These are phyloP conservation scores for Melinaea marsaeus DNA, from an alignment of 2,888 invertebrate species.

Conservation along the genomic window DNA sequence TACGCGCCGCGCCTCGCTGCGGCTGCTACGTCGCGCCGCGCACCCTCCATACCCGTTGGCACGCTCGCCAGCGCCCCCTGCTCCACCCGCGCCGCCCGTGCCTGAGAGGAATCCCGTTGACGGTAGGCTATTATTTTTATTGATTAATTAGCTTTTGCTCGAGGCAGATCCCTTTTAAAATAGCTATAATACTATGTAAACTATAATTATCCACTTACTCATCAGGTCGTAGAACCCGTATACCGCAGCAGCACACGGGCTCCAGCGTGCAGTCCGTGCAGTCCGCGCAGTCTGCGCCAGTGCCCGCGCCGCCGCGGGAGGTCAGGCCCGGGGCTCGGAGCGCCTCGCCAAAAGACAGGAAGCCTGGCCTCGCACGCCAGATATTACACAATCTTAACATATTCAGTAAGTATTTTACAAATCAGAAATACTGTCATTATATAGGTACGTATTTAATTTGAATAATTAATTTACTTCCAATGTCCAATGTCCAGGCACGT, in stretches of 20 bases:
- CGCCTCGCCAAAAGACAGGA: constrained; percentile 57
- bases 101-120: constrained; percentile 37
- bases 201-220: too few relatives aligned
- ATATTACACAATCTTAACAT: constrained; percentile 90
- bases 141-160: not conserved
- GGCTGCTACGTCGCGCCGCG: constrained; percentile 81
- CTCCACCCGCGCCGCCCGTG: constrained; percentile 58
- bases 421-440: not conserved
- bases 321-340: constrained; percentile 47
- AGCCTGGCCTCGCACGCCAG: constrained; percentile 81
- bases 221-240: constrained; percentile 50
- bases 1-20: constrained; percentile 38
- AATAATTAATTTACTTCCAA: constrained; percentile 47
- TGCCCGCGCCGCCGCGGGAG: constrained; percentile 15
- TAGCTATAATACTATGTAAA: too few relatives aligned
- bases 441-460: constrained; percentile 2
- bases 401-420: constrained; percentile 76
- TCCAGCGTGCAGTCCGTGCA: constrained; percentile 65
- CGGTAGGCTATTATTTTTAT: constrained; percentile 19
- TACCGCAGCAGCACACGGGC: constrained; percentile 71
- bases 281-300: constrained; percentile 39
- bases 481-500: constrained; percentile 25
- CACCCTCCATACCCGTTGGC: constrained; percentile 91
- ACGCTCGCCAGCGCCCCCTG: constrained; percentile 87
- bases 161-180: not conserved